Evolutionary conservation across 64 coral and sea anemone genomes (phyloP), one percentile per base, ranked within the genome.

Genomic region (Cladopsammia gracilis): DNA sequence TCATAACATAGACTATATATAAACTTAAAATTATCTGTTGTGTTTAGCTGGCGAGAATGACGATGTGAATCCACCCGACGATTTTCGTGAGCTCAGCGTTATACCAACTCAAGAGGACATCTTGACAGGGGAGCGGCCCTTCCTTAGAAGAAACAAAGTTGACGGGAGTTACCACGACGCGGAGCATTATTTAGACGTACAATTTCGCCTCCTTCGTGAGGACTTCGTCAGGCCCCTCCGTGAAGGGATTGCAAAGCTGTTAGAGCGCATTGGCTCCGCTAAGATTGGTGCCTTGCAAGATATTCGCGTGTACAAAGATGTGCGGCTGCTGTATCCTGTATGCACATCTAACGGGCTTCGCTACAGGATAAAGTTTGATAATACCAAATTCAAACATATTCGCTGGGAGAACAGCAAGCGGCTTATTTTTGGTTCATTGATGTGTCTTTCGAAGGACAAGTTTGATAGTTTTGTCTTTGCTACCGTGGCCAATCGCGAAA

Each of bases 141-240:
- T 92, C 62, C 66, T 96, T 9, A 44, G 94, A 76, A 78, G 26
- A 52, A 96, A 96, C 74, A 96, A 87, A 61, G 45, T 84, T 14
- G 58, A 73, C 20, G 94, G 89, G 25, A 80, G 72, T 53, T 96
- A 92, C 58, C n/a, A 89, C 11, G 24, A 75, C 18, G 25, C 84
- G 14, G 83, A 96, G 34, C 94, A 96, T 82, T 96, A 96, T 58
- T 74, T 96, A 56, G 94, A 96, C 77, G 94, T 96, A 10, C 93
- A 95, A 50, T 95, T 95, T 62, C 93, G 93, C 12, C 73, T 95
- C 46, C 72, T 95, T 15, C 94, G 85, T 19, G 94, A 96, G 58
- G 94, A 96, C 64, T 96, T 96, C 54, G 64, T 92, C 0, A 83
- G 89, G 19, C 94, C 94, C 2, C 79, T 96, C 14, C 72, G 94